These are phyloP conservation scores for Drosophila setosimentum DNA, from an alignment of 2,888 invertebrate genomes.

Conservation along the genomic window DNA sequence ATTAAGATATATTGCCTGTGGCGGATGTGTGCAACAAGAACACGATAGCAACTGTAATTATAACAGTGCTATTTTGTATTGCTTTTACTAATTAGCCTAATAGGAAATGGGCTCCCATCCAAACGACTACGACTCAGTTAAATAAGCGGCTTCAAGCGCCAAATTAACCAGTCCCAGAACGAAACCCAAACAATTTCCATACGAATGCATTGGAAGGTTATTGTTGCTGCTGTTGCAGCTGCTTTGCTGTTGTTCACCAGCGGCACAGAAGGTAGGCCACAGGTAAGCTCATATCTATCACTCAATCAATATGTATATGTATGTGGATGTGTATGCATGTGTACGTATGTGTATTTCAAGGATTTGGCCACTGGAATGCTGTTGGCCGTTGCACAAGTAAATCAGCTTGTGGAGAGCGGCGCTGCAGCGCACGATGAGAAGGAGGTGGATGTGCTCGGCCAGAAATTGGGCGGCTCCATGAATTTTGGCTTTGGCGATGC, in stretches of 20 bases:
- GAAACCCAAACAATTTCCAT: slow-evolving; percentile 5
- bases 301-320: neutral
- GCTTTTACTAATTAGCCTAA: slow-evolving; percentile 43
- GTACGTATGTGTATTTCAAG: slow-evolving; percentile 38
- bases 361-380: slow-evolving; percentile 57
- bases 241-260: slow-evolving; percentile 24
- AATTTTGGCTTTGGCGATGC: slow-evolving; percentile 73
- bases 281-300: slow-evolving; percentile 34
- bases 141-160: slow-evolving; percentile 26
- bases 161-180: slow-evolving; percentile 8
- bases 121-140: slow-evolving; percentile 19
- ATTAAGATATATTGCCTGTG: slow-evolving; percentile 38
- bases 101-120: slow-evolving; percentile 1
- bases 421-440: slow-evolving; percentile 61
- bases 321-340: neutral
- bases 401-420: slow-evolving; percentile 69
- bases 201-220: slow-evolving; percentile 25
- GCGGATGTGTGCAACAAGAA: slow-evolving; percentile 36
- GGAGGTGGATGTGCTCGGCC: slow-evolving; percentile 67
- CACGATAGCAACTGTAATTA: slow-evolving; percentile 23
- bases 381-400: slow-evolving; percentile 58
- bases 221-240: neutral
- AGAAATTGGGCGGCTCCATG: slow-evolving; percentile 43
- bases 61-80: slow-evolving; percentile 6
- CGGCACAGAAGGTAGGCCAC: slow-evolving; percentile 37